Percentiles rank a stretch among this genome's conserved stretches.
Conservation (phyloP, 2,113 vertebrate species). For the Ophiodon elongatus region DNA sequence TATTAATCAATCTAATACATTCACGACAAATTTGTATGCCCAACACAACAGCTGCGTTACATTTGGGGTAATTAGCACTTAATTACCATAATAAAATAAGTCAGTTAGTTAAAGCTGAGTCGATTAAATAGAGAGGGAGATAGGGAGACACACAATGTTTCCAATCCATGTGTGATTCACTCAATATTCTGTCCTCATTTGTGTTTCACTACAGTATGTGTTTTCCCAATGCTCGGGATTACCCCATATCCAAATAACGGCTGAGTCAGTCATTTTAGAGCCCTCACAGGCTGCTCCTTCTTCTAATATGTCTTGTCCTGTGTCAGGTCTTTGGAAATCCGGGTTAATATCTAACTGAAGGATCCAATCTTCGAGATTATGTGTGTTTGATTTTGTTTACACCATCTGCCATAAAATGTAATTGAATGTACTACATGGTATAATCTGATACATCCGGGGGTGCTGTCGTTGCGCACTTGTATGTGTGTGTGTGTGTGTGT, state of each 20-base stretch:
- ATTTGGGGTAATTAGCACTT: conserved; percentile 61
- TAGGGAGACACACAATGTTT: conserved; percentile 3
- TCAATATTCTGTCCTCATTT: conserved; percentile 40
- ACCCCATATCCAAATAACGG: conserved; percentile 56
- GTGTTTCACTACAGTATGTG: conserved; percentile 18
- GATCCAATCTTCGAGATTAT: conserved; percentile 77
- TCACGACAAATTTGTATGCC: conserved; percentile 31
- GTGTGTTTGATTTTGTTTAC: conserved; percentile 73
- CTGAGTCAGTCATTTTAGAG: conserved; percentile 68
- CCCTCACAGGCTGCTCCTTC: conserved; percentile 44
- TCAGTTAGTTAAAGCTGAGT: conserved; percentile 42
- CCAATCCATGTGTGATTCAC: conserved; percentile 20
- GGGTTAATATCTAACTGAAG: conserved; percentile 72
- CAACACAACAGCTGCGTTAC: conserved; percentile 33
- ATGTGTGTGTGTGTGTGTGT: conserved; percentile 13
- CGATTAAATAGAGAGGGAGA: conserved; percentile 45
- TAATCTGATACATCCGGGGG: conserved; percentile 73
- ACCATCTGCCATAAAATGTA: conserved; percentile 79
- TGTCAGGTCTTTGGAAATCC: conserved; percentile 74
- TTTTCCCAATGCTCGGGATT: conserved; percentile 53
- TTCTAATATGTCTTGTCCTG: conserved; percentile 74
- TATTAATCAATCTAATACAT: conserved; percentile 34
- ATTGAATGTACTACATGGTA: conserved; percentile 77
- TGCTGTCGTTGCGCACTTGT: conserved; percentile 40
- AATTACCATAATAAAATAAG: conserved; percentile 67